phyloP scores from a whole-genome alignment of 2,888 invertebrate species.

The Plusia festucae region DNA sequence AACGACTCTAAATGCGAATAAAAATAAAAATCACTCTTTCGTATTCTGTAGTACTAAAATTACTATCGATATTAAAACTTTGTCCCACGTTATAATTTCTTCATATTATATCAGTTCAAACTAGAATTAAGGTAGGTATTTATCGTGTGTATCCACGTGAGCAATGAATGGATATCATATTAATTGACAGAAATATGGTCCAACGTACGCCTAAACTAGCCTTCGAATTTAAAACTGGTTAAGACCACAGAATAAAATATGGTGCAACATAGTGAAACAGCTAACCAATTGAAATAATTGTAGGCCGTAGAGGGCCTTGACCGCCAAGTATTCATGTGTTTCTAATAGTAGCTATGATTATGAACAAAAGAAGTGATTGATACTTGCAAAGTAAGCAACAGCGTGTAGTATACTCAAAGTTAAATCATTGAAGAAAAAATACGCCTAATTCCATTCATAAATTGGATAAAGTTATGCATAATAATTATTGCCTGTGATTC shows the following conservation, averaged over 20 bases:
- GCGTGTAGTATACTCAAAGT: neutral
- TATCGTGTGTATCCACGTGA: slow-evolving; percentile 18
- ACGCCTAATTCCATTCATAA: neutral
- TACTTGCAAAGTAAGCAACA: neutral
- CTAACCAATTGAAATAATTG: slow-evolving; percentile 26
- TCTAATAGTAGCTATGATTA: neutral
- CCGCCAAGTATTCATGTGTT: slow-evolving; percentile 9
- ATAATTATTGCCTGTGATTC: neutral
- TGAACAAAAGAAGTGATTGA: neutral
- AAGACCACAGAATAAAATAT: slow-evolving; percentile 37
- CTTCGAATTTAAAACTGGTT: slow-evolving; percentile 40
- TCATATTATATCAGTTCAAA: too few relatives aligned
- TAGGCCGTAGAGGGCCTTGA: slow-evolving; percentile 16
- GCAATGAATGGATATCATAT: slow-evolving; percentile 3
- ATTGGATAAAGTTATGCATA: neutral
- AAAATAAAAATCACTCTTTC: too few relatives aligned
- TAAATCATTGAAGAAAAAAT: too few relatives aligned
- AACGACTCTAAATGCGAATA: too few relatives aligned
- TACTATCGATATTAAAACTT: too few relatives aligned
- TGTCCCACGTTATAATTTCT: too few relatives aligned
- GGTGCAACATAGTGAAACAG: slow-evolving; percentile 36
- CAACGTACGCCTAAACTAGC: slow-evolving; percentile 20
- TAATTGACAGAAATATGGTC: slow-evolving; percentile 28
- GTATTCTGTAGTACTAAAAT: too few relatives aligned
- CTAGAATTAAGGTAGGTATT: slow-evolving; percentile 12